These are phyloP conservation scores for Nibea albiflora DNA, from an alignment of 2,113 vertebrate genomes.

Conservation along the genomic window DNA sequence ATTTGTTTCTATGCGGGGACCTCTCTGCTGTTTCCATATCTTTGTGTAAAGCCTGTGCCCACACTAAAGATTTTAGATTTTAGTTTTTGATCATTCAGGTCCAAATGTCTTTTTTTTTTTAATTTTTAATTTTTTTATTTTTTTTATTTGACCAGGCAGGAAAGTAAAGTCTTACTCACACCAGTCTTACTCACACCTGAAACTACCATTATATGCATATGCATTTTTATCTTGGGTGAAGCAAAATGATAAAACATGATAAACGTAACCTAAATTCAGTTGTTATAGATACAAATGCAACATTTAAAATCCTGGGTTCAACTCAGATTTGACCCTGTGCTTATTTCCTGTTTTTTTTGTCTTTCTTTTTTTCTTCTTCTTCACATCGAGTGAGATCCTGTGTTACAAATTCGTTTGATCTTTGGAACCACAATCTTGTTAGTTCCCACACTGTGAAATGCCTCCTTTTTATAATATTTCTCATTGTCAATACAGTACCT, in stretches of 20 bases:
- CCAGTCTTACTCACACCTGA: accelerated
- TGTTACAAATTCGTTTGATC: slow-evolving; percentile 11
- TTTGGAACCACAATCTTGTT: slow-evolving; percentile 6
- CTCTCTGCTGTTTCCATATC: slow-evolving; percentile 60
- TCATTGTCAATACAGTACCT: background rate
- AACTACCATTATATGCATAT: background rate
- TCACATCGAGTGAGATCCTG: background rate
- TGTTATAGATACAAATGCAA: background rate
- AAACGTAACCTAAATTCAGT: background rate
- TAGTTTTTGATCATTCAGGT: background rate
- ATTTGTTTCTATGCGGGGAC: slow-evolving; percentile 31
- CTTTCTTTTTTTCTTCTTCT: no score
- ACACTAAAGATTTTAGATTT: slow-evolving; percentile 9
- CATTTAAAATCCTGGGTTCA: background rate
- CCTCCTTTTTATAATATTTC: no score
- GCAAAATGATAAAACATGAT: background rate
- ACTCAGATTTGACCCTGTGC: background rate
- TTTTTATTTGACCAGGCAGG: background rate
- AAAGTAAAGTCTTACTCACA: background rate
- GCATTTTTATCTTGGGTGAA: background rate
- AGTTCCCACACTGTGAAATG: background rate
- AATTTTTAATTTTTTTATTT: background rate
- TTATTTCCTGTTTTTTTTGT: slow-evolving; percentile 33
- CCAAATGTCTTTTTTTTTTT: no score
- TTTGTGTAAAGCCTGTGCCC: background rate